Conservation (phyloP, 1,140 invertebrate genomes). For the Drepana arcuata region DNA sequence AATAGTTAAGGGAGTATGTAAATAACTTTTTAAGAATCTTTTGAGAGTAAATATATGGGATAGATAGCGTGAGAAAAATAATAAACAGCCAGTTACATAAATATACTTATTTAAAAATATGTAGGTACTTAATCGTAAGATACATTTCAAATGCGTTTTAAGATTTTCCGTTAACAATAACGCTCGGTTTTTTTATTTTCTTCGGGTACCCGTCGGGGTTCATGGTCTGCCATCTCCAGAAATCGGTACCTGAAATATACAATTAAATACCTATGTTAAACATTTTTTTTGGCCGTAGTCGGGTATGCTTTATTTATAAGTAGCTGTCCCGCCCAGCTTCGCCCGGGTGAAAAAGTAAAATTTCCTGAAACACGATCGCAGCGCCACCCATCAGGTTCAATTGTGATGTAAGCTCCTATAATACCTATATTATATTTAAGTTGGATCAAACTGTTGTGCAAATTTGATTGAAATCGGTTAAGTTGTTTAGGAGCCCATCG, state of each 20-base stretch:
- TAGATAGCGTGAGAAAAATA: slow-evolving; percentile 3
- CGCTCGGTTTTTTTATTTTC: slow-evolving; percentile 41
- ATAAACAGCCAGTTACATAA: slow-evolving; percentile 21
- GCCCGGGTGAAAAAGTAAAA: no score
- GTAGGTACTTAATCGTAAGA: slow-evolving; percentile 7
- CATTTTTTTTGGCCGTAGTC: no score
- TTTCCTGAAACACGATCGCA: no score
- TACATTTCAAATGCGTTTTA: slow-evolving; percentile 17
- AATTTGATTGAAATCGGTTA: no score
- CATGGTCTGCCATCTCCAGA: slow-evolving; percentile 91
- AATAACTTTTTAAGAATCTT: neutral
- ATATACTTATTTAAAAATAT: slow-evolving; percentile 17
- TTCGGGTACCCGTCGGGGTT: slow-evolving; percentile 85
- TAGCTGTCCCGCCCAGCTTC: no score
- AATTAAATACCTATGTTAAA: no score
- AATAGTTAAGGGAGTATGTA: slow-evolving; percentile 2
- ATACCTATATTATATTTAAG: no score
- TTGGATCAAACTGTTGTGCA: no score
- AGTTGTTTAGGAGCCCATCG: no score
- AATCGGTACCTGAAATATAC: slow-evolving; percentile 79
- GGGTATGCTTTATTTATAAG: no score
- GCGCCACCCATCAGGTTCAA: no score
- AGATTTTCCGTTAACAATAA: slow-evolving; percentile 55
- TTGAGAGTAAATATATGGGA: neutral
- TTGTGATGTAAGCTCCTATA: no score